phyloP scores from a whole-genome alignment of 2,113 vertebrate species.

The Azemiops feae region DNA sequence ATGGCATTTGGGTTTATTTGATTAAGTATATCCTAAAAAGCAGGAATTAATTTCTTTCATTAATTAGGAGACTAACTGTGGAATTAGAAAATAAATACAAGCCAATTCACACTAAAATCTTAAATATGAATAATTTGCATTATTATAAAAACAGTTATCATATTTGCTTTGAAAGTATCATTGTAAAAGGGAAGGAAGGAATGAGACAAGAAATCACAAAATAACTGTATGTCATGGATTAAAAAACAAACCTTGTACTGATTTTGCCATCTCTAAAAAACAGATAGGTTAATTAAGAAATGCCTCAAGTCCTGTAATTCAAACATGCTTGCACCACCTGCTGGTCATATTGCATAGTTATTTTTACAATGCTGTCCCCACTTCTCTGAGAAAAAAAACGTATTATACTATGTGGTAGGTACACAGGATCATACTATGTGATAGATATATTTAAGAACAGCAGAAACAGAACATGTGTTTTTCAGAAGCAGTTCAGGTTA shows the following conservation, averaged over 20 bases:
- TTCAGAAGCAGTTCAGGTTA: not conserved
- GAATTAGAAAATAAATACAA: not conserved
- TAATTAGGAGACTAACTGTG: not conserved
- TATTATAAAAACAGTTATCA: not conserved
- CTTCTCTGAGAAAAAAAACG: not conserved
- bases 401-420: not conserved
- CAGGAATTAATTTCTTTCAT: not conserved
- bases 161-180: not conserved
- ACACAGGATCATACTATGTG: not conserved
- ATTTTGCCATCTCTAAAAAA: conserved; percentile 43
- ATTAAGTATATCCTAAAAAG: not conserved
- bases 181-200: conserved; percentile 5
- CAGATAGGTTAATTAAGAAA: not conserved
- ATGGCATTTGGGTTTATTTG: not conserved
- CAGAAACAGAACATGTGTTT: not conserved
- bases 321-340: conserved; percentile 50
- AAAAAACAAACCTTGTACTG: not conserved
- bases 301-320: not conserved
- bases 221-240: not conserved
- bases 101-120: not conserved
- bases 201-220: not conserved
- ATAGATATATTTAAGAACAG: not conserved
- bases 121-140: not conserved
- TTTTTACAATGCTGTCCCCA: not conserved
- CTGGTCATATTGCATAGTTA: conserved; percentile 28